These are phyloP conservation scores for Lycopodina hypogea DNA, from an alignment of 37 sponge, comb jelly and placozoan species.

Conservation along the genomic window DNA sequence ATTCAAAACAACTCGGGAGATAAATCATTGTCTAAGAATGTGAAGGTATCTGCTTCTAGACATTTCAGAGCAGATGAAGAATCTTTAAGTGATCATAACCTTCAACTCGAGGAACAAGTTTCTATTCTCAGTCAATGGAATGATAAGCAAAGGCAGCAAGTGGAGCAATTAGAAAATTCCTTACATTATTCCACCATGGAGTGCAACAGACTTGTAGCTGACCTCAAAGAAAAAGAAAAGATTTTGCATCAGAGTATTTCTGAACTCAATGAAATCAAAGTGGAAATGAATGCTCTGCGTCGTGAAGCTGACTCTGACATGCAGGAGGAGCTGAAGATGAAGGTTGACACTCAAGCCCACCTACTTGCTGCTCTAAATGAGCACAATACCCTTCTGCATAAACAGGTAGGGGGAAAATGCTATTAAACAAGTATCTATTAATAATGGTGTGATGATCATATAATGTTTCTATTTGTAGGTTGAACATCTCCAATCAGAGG, in stretches of 20 bases:
- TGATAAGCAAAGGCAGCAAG: slow-evolving; percentile 59
- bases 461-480: slow-evolving; percentile 15
- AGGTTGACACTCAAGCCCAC: slow-evolving; percentile 56
- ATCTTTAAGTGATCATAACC: slow-evolving; percentile 61
- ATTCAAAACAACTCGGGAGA: slow-evolving; percentile 50
- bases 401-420: slow-evolving; percentile 41
- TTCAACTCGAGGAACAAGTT: slow-evolving; percentile 59
- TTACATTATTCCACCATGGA: slow-evolving; percentile 9
- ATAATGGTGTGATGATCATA: too few relatives aligned
- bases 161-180: slow-evolving; percentile 35
- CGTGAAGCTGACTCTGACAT: slow-evolving; percentile 34
- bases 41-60: slow-evolving; percentile 23
- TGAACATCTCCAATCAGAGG: slow-evolving; percentile 19
- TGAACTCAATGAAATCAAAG: slow-evolving; percentile 58
- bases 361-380: slow-evolving; percentile 55
- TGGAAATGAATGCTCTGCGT: slow-evolving; percentile 40
- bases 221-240: slow-evolving; percentile 25
- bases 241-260: slow-evolving; percentile 13
- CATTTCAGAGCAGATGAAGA: slow-evolving; percentile 7
- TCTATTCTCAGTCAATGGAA: slow-evolving; percentile 78
- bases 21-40: slow-evolving; percentile 26
- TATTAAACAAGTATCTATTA: too few relatives aligned
- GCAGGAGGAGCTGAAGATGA: slow-evolving; percentile 54
- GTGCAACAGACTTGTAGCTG: slow-evolving; percentile 18
- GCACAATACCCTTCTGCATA: slow-evolving; percentile 60